Conservation (phyloP, 2,797 vertebrate genomes). For the Eremophila alpestris region DNA sequence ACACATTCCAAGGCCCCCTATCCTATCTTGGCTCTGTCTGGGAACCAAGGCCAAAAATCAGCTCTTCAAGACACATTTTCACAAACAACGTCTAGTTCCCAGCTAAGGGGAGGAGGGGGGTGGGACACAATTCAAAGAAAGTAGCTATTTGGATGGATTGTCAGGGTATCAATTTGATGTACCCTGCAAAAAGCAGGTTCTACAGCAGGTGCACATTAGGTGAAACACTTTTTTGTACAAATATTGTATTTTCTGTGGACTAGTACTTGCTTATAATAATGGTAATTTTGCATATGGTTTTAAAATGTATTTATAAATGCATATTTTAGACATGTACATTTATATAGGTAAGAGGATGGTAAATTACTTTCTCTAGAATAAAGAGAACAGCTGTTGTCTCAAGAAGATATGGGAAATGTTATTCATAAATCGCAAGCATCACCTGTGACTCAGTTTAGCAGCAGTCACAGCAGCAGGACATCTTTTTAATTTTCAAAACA, state of each 20-base stretch:
- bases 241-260: not conserved
- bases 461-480: not conserved
- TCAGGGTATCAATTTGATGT: not conserved
- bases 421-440: not conserved
- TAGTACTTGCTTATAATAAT: not conserved
- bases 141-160: not conserved
- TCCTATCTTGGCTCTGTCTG: not conserved
- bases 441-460: not conserved
- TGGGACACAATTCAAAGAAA: not conserved
- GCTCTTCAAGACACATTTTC: not conserved
- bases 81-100: not conserved
- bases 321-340: not conserved
- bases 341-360: not conserved
- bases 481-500: not conserved
- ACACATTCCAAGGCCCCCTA: not conserved
- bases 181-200: not conserved
- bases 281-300: not conserved
- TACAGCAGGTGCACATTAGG: not conserved
- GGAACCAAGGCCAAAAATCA: not conserved
- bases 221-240: not conserved
- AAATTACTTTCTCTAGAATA: not conserved
- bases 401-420: not conserved
- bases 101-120: fast-evolving
- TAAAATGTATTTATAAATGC: not conserved
- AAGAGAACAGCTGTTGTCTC: not conserved